Evolutionary conservation across 2,797 vertebrate genomes (phyloP).

Genomic region (Apodemus agrarius): DNA sequence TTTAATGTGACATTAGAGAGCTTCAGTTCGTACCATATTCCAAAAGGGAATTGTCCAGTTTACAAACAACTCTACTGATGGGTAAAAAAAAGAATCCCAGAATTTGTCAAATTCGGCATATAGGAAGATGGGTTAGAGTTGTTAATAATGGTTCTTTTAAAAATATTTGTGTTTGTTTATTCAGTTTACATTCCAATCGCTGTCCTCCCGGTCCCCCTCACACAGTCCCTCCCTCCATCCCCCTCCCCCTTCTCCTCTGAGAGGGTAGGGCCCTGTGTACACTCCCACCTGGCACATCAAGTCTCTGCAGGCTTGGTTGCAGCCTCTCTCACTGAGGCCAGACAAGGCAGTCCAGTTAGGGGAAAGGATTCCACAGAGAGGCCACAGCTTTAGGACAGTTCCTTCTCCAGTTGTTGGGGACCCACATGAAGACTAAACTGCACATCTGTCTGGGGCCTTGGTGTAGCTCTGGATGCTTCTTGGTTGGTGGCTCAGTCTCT

Average conservation of each 20-base stretch:
- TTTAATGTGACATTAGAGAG: not conserved
- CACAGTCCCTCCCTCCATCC: not conserved
- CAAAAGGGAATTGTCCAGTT: not conserved
- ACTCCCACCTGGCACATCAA: not conserved
- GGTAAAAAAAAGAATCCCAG: not conserved
- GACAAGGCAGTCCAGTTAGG: too few species aligned
- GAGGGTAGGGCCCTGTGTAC: too few species aligned
- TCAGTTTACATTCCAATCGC: not conserved
- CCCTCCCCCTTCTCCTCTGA: not conserved
- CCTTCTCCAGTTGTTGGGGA: not conserved
- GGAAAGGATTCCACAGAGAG: not conserved
- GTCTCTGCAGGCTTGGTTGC: not conserved
- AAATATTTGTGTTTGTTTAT: too few species aligned
- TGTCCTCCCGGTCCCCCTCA: not conserved
- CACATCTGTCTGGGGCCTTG: not conserved
- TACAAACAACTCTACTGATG: not conserved
- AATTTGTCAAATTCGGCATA: too few species aligned
- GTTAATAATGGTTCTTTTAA: too few species aligned
- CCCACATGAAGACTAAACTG: not conserved
- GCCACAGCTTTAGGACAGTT: not conserved
- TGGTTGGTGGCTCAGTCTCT: not conserved
- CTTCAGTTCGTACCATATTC: not conserved
- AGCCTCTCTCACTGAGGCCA: too few species aligned
- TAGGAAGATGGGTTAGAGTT: too few species aligned
- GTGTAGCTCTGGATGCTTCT: not conserved